These are phyloP conservation scores for Myotis davidii DNA, from an alignment of 2,113 vertebrate species.

Conservation along the genomic window DNA sequence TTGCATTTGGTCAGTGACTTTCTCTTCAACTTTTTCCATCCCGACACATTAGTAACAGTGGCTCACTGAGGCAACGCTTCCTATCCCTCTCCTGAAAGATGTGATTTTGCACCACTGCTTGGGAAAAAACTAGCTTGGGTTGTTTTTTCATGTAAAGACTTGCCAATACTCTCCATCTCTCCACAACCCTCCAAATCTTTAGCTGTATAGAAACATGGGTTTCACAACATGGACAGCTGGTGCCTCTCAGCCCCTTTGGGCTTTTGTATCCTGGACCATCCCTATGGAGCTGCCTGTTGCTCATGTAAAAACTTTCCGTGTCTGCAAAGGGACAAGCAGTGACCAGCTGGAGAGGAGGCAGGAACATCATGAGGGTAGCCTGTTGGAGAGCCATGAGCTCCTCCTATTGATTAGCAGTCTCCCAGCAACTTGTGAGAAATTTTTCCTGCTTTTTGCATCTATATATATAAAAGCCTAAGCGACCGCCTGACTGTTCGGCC, in stretches of 20 bases:
- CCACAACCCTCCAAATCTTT: background rate
- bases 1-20: background rate
- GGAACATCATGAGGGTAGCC: background rate
- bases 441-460: background rate
- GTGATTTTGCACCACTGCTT: background rate
- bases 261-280: rapidly evolving
- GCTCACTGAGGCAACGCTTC: background rate
- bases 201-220: background rate
- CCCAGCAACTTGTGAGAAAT: background rate
- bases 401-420: background rate
- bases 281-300: slow-evolving; percentile 15
- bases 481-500: too few species aligned
- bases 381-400: background rate
- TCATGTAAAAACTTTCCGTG: slow-evolving; percentile 10
- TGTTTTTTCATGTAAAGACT: background rate
- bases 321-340: background rate
- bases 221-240: background rate
- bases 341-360: background rate
- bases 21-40: background rate
- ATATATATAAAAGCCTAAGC: too few species aligned
- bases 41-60: background rate
- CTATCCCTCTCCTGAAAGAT: background rate
- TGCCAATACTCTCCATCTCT: background rate
- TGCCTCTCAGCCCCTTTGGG: background rate
- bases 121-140: background rate